Base-by-base conservation (phyloP, 2,888 invertebrate genomes). In the Athrips mouffetella region DNA sequence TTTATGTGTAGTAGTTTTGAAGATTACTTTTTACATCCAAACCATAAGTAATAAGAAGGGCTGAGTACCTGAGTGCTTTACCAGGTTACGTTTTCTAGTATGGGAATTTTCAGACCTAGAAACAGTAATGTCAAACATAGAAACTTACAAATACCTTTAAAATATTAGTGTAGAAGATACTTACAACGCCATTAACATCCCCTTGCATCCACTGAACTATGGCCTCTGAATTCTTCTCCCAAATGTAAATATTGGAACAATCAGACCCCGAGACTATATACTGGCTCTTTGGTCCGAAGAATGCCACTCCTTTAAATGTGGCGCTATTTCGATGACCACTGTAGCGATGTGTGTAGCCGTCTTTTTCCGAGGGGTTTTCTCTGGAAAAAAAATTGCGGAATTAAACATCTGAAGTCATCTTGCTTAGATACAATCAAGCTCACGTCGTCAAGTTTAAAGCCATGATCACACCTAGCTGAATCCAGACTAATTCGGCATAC, bases 251-350 rank as follows among this genome's bases (percentile, higher is more conserved):
- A 70, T 97, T 91, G 5, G 96, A 94, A 80, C 98, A 98, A 76
- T 98, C 98, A 1, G 97, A 97, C 1, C 98, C 98, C 35, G 97
- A 97, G 7, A 98, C 92, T 1, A 98, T 88, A 73, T 92, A 98
- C 77, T 98, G 95, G 58, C 96, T 96, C 60, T 92, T 91, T 0
- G 97, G 95, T 0, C 98, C 98, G 80, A 96, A 98, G 87, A 96
- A 98, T 65, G 96, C 94, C 0, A 98, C 97, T 0, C 97, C 96
- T 80, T 98, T 98, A 51, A 97, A 92, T 3, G 94, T 94, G 31
- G 92, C 92, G 53, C 90, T 90, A 72, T 94, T 94, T 35, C 93
- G 82, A 65, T 91, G 91, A 0, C 91, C 91, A 55, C 87, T 83
- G 67, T 91, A 91, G 6, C 83, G 78, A 51, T 89, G 89, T 0